A percentile compares a stretch with the other conserved stretches of the same genome.
Evolutionary conservation across 2,888 invertebrate genomes (phyloP).

Genomic region (Mesopsocus fuscifrons): DNA sequence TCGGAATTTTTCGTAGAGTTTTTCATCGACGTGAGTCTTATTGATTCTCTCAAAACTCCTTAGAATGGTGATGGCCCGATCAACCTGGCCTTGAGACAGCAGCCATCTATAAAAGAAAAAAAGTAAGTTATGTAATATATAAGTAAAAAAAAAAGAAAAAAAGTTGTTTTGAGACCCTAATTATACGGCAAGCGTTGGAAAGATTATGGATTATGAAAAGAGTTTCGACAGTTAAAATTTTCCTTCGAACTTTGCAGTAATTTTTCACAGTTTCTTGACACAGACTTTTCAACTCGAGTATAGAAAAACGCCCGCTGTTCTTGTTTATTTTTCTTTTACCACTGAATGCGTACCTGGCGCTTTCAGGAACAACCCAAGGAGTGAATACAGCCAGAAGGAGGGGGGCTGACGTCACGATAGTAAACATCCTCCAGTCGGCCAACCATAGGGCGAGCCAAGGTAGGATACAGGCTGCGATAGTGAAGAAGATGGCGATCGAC

Average conservation of each 20-base stretch:
- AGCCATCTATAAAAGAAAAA: constrained; percentile 44
- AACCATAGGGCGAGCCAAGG: constrained; percentile 73
- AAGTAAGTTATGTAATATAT: constrained; percentile 6
- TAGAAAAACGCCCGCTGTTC: too few species aligned
- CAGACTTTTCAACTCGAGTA: too few species aligned
- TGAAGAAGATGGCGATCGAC: constrained; percentile 79
- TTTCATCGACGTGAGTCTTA: constrained; percentile 49
- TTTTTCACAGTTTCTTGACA: too few species aligned
- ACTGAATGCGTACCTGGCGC: constrained; percentile 41
- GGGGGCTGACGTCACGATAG: constrained; percentile 62
- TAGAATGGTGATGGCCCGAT: constrained; percentile 56
- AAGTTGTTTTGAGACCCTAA: background rate
- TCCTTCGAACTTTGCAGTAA: too few species aligned
- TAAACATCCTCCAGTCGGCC: constrained; percentile 59
- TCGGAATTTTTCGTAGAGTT: constrained; percentile 51
- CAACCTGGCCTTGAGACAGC: constrained; percentile 65
- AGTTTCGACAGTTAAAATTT: too few species aligned
- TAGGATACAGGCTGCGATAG: constrained; percentile 53
- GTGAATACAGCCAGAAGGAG: constrained; percentile 48
- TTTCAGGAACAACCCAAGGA: constrained; percentile 64
- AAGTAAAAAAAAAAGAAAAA: background rate
- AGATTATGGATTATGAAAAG: too few species aligned
- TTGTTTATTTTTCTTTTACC: too few species aligned
- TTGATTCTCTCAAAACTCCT: constrained; percentile 66
- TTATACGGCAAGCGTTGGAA: too few species aligned